Conservation (phyloP, 2,797 vertebrate species). For the Halcyon chelicuti region DNA sequence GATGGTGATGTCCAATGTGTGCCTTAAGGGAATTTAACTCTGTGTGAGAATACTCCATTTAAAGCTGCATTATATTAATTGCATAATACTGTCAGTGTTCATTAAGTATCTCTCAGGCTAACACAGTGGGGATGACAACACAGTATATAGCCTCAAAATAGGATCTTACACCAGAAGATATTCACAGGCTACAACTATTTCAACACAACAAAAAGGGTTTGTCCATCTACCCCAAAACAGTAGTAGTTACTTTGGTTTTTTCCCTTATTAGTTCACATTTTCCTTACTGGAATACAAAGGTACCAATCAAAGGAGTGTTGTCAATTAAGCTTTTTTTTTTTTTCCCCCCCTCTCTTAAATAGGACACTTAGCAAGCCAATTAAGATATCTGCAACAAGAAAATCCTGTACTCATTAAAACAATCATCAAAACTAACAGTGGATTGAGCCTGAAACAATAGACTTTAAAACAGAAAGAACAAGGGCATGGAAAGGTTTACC, state of each 20-base stretch:
- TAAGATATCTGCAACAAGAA: neutral
- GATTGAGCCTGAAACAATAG: neutral
- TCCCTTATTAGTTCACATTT: neutral
- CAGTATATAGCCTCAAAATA: neutral
- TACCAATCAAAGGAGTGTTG: neutral
- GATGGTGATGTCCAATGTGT: no score
- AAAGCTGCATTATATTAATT: neutral
- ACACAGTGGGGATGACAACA: neutral
- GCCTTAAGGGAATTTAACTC: neutral
- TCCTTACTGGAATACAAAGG: neutral
- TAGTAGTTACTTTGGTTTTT: neutral
- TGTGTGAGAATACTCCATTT: neutral
- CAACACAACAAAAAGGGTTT: neutral
- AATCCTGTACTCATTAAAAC: neutral
- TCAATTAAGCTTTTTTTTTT: neutral
- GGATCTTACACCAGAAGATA: neutral
- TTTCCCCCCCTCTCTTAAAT: neutral
- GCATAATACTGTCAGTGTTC: neutral
- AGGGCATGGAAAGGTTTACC: neutral
- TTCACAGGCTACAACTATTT: neutral
- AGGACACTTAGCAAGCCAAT: neutral
- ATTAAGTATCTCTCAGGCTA: neutral
- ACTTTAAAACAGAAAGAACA: neutral
- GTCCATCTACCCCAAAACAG: neutral
- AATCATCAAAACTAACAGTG: neutral